phyloP scores from a whole-genome alignment of 2,113 vertebrate species.

The Glareola pratincola region DNA sequence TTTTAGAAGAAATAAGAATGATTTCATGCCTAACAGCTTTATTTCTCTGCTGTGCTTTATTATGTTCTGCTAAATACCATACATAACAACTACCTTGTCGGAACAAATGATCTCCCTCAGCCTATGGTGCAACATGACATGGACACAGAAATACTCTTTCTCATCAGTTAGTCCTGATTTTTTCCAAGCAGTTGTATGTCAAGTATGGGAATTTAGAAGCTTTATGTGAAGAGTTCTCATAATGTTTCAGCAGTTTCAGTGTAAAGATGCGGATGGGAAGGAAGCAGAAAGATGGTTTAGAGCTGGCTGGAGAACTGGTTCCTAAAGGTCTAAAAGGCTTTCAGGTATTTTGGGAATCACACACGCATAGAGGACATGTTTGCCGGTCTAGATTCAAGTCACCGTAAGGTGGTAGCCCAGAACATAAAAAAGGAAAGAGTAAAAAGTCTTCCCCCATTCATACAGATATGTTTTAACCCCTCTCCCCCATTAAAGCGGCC shows the following conservation, averaged over 20 bases:
- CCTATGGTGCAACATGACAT: neutral
- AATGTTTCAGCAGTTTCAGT: neutral
- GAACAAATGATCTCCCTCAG: neutral
- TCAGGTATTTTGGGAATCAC: neutral
- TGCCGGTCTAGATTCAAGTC: neutral
- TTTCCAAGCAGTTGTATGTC: neutral
- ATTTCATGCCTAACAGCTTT: constrained; percentile 29
- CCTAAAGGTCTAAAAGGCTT: neutral
- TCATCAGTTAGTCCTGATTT: neutral
- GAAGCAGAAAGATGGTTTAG: neutral
- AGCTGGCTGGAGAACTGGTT: neutral
- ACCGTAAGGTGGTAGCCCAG: neutral
- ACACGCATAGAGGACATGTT: fast-evolving
- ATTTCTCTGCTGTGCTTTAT: neutral
- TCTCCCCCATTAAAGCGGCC: neutral
- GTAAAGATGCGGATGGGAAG: neutral
- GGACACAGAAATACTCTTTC: neutral
- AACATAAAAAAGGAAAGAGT: neutral
- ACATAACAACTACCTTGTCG: neutral
- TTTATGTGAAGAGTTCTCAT: neutral
- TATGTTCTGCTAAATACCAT: constrained; percentile 18
- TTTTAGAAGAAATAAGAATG: constrained; percentile 38
- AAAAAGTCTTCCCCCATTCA: neutral
- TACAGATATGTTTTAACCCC: neutral
- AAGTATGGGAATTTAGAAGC: neutral